Percentiles rank a stretch among this genome's conserved stretches.
These are phyloP conservation scores for Drosophila robusta DNA, from an alignment of 2,888 invertebrate species.

Conservation along the genomic window DNA sequence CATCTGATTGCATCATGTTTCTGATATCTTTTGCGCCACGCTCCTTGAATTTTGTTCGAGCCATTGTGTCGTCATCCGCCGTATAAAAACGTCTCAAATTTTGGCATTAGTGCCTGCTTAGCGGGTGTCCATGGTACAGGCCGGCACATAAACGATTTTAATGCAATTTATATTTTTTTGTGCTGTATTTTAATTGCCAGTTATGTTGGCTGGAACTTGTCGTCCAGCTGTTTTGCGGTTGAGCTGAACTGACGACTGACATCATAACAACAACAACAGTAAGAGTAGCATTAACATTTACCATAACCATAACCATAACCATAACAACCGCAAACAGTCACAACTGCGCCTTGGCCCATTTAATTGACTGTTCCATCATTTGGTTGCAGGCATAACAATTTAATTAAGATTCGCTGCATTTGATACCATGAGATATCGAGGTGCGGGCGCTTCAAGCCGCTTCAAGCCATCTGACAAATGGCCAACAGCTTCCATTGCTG, in stretches of 20 bases:
- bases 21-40: conserved; percentile 17
- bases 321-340: conserved; percentile 2
- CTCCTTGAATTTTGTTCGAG: conserved; percentile 21
- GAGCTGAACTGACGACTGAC: conserved; percentile 25
- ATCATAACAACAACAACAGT: conserved; percentile 24
- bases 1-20: conserved; percentile 19
- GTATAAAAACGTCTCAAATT: conserved; percentile 30
- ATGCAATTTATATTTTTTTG: conserved; percentile 8
- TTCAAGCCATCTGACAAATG: background rate
- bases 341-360: conserved; percentile 33
- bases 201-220: conserved; percentile 17
- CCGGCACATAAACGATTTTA: conserved; percentile 13
- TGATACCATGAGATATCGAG: conserved; percentile 5
- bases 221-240: conserved; percentile 27
- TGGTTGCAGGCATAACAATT: conserved; percentile 37
- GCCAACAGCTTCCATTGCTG: conserved; percentile 3
- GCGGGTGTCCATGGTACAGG: conserved; percentile 29
- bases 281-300: conserved; percentile 13
- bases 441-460: background rate
- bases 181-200: conserved; percentile 11
- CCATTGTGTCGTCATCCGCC: conserved; percentile 39
- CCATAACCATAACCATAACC: conserved; percentile 2
- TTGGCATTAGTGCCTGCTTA: conserved; percentile 28
- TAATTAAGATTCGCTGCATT: conserved; percentile 47
- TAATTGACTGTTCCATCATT: conserved; percentile 33